Conservation (phyloP, 2,888 invertebrate species). For the Atrina japonica region DNA sequence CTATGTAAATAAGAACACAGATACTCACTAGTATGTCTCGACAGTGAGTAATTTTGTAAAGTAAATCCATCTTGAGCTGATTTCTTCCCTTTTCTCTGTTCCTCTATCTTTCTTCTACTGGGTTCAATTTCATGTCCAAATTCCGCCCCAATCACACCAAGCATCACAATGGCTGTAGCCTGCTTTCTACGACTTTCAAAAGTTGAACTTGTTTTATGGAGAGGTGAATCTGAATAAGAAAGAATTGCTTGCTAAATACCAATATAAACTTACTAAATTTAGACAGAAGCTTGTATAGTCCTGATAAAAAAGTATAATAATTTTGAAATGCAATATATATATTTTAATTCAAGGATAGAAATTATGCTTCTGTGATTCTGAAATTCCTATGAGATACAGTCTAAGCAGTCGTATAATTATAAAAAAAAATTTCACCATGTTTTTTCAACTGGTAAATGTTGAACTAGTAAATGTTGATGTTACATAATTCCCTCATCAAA, state of each 20-base stretch:
- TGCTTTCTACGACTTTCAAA: constrained; percentile 87
- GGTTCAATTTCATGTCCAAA: constrained; percentile 95
- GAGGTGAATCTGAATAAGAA: constrained; percentile 64
- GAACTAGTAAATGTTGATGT: too few species aligned
- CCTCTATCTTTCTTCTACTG: constrained; percentile 77
- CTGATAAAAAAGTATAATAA: too few species aligned
- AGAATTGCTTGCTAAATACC: background rate
- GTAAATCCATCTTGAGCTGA: constrained; percentile 92
- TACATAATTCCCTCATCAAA: too few species aligned
- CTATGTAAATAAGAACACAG: too few species aligned
- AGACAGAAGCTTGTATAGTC: too few species aligned
- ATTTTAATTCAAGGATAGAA: too few species aligned
- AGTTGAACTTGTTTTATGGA: constrained; percentile 69
- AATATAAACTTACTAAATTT: background rate
- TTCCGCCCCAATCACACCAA: constrained; percentile 98
- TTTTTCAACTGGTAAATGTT: too few species aligned
- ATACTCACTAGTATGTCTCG: constrained; percentile 91
- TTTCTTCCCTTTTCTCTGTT: constrained; percentile 85
- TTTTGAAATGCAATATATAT: too few species aligned
- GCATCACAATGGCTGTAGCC: constrained; percentile 96
- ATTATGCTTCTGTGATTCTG: too few species aligned
- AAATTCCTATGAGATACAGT: too few species aligned
- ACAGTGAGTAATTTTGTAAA: constrained; percentile 90
- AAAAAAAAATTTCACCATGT: too few species aligned
- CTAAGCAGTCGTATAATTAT: too few species aligned